phyloP scores from a whole-genome alignment of 2,888 invertebrate genomes.

The Cephus pygmeus region DNA sequence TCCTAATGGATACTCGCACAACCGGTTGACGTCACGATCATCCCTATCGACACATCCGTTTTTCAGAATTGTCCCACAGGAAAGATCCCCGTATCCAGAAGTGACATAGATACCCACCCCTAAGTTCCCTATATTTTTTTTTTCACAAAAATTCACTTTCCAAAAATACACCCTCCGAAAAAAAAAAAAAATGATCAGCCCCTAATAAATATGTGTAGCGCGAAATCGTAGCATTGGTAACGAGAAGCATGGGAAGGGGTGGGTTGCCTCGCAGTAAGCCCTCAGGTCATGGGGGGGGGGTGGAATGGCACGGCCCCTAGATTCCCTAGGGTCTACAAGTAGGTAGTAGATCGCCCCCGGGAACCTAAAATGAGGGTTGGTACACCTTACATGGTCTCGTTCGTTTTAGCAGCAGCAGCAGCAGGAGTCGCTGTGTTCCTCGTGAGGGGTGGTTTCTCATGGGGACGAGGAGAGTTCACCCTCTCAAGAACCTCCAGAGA shows the following conservation, averaged over 20 bases:
- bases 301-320: neutral
- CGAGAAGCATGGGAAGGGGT: neutral
- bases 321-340: neutral
- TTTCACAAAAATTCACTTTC: neutral
- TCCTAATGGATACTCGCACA: neutral
- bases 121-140: neutral
- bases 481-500: neutral
- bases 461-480: neutral
- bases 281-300: neutral
- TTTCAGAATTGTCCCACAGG: neutral
- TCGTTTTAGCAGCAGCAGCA: neutral
- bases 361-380: neutral
- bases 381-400: neutral
- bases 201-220: neutral
- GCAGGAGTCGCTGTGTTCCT: neutral
- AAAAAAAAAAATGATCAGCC: neutral
- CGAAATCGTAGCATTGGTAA: neutral
- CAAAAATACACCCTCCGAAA: neutral
- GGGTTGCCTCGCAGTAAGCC: neutral
- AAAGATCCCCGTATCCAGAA: neutral
- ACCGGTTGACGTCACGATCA: neutral
- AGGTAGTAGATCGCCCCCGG: neutral
- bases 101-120: neutral
- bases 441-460: neutral
- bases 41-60: neutral